Evolutionary conservation across 2,888 invertebrate genomes (phyloP).

Genomic region (Uropetala carovei): DNA sequence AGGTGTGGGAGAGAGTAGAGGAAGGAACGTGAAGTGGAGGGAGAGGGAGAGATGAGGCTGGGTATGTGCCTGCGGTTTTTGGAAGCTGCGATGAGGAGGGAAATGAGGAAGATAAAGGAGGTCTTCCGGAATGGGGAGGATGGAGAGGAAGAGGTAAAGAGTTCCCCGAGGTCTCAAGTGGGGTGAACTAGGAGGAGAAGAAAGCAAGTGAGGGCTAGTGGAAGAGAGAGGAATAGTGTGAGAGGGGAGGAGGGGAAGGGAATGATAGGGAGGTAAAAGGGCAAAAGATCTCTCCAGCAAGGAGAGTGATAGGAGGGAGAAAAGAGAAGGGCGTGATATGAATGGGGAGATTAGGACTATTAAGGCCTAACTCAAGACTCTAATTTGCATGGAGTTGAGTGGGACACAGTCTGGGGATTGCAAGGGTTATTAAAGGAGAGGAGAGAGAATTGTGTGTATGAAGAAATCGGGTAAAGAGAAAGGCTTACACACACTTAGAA

Average conservation of each 20-base stretch:
- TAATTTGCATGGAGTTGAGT: conserved; percentile 64
- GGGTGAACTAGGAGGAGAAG: not conserved
- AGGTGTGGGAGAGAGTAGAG: not conserved
- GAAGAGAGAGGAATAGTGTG: no score
- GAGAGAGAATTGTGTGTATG: conserved; percentile 51
- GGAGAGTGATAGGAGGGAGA: not conserved
- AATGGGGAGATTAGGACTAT: conserved; percentile 64
- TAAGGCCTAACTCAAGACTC: conserved; percentile 64
- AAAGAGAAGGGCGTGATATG: conserved; percentile 51
- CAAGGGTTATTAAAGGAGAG: conserved; percentile 60
- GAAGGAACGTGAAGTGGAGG: not conserved
- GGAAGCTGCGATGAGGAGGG: conserved; percentile 11
- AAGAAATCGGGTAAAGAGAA: conserved; percentile 41
- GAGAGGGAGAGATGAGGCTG: not conserved
- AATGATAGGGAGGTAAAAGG: not conserved
- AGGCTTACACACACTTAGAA: conserved; percentile 20
- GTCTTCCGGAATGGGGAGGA: conserved; percentile 42
- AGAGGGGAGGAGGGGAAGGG: not conserved
- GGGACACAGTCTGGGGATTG: conserved; percentile 63
- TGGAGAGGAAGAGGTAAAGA: not conserved
- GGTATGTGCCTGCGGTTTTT: conserved; percentile 29
- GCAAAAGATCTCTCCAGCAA: conserved; percentile 31
- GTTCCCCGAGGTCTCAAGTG: not conserved
- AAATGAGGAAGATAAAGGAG: conserved; percentile 50
- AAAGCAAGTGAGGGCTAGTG: not conserved